A percentile compares a stretch with the other conserved stretches of the same genome.
These are phyloP conservation scores for Eupithecia subumbrata DNA, from an alignment of 2,888 invertebrate species.

Conservation along the genomic window DNA sequence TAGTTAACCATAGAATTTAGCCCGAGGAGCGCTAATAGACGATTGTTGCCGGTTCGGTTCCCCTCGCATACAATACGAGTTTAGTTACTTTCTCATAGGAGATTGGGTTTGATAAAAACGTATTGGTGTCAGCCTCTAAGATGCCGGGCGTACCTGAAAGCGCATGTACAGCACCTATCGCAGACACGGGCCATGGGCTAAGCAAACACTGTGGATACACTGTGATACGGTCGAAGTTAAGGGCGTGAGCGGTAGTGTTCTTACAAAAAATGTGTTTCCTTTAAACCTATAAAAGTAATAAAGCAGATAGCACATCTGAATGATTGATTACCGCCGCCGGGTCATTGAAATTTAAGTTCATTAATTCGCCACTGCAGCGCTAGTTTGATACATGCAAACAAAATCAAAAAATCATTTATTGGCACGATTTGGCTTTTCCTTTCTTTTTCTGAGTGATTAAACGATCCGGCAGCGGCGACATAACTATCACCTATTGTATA, in stretches of 20 bases:
- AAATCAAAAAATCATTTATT: no score
- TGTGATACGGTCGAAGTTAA: constrained; percentile 51
- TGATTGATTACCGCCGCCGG: no score
- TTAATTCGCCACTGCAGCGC: no score
- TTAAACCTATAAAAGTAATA: no score
- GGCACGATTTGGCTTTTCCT: no score
- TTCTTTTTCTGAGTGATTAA: no score
- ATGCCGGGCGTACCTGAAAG: constrained; percentile 77
- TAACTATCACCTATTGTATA: no score
- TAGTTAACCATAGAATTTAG: constrained; percentile 25
- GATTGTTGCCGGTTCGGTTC: constrained; percentile 42
- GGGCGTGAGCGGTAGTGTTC: constrained; percentile 33
- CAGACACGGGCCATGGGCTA: constrained; percentile 77
- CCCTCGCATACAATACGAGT: constrained; percentile 53
- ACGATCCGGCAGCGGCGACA: no score
- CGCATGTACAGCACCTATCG: constrained; percentile 82
- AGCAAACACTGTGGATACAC: constrained; percentile 74
- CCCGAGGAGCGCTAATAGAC: constrained; percentile 40
- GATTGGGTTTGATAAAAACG: constrained; percentile 80
- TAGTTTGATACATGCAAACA: no score
- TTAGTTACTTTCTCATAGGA: constrained; percentile 78
- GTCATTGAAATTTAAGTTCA: no score
- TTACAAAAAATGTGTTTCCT: neutral
- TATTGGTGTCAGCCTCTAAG: constrained; percentile 80
- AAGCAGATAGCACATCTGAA: no score